Evolutionary conservation across 2,888 invertebrate species (phyloP), one percentile per base, ranked within the genome.

Genomic region (Tuta absoluta): DNA sequence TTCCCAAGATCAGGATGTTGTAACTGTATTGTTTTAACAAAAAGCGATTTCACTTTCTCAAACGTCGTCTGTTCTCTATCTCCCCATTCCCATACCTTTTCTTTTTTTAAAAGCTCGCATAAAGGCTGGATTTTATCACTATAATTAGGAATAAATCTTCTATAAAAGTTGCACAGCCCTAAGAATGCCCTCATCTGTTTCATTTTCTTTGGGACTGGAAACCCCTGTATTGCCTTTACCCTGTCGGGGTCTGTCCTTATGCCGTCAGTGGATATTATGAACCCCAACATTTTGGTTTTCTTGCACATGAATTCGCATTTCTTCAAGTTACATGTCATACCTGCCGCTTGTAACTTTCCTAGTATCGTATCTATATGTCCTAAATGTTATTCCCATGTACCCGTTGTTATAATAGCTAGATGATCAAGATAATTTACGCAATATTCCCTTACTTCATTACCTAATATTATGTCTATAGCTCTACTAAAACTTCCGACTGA

Each of bases 361-460:
- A 72, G 45, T 0, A 72, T 60, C 1, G 64, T 57, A 19, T 70
- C 63, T 14, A 73, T 8, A 61, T 73, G 73, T 8, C 67, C 63
- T 21, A 75, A 2, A 62, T 75, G 75, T 12, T 68, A 21, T 0
- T 65, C 38, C 0, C 70, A 24, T 10, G 19, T 11, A 0, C 71
- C 72, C 0, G 58, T 64, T 0, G 71, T 71, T 11, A 72, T 63
- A 8, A 74, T 69, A 0, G 70, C 72, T 3, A 75, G 53, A 62
- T 74, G 73, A 49, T 73, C 73, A 1, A 73, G 37, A 63, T 73
- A 74, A 58, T 74, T 75, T 0, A 71, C 71, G 38, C 73, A 75
- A 33, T 68, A 75, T 0, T 69, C 66, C 7, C 67, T 62, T 0
- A 73, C 72, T 28, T 72, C 70, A 8, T 56, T 66, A 0, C 72